Base-by-base conservation (phyloP, 2,888 invertebrate species). In the Sinohyriopsis cumingii region DNA sequence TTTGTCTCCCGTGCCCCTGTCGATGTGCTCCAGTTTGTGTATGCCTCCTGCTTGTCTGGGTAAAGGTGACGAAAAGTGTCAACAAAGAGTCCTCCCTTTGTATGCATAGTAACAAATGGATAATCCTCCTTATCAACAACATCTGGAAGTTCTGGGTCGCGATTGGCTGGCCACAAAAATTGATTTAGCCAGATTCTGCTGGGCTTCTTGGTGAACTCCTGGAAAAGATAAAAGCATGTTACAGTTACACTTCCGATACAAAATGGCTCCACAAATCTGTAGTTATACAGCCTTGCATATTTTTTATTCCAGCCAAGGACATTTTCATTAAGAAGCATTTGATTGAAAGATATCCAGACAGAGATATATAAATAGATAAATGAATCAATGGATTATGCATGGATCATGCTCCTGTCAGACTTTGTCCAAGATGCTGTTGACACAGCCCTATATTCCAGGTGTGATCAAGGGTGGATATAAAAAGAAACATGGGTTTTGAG, bases 11-110 rank as follows among this genome's bases (percentile, higher is more conserved):
- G 79, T 5, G 91, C 91, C 61, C 89, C 89, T 0, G 90, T 89
- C 55, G 83, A 73, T 0, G 91, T 90, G 69, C 87, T 88, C 92
- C 92, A 92, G 80, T 92, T 91, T 6, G 92, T 91, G 81, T 86
- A 92, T 4, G 90, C 90, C 53, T 89, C 85, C 57, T 81, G 78
- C 63, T 84, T 71, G 12, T 81, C 73, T 5, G 91, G 91, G 77
- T 92, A 85, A n/a, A 91, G 84, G 59, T 86, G 81, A 33, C 92
- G 87, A 74, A 91, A 91, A 15, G 90, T 83, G 78, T 92, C 92
- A 3, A 91, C 80, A 76, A 92, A 90, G 55, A 81, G 77, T 20
- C 86, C 87, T 5, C 84, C 85, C 22, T 73, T 67, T 20, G 78
- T 77, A 59, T 69, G 28, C 7, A 78, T 73, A 24, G 83, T 82